Percentiles rank a stretch among this genome's conserved stretches.
Conservation (phyloP, 2,113 vertebrate genomes). For the Varanus salvator region DNA sequence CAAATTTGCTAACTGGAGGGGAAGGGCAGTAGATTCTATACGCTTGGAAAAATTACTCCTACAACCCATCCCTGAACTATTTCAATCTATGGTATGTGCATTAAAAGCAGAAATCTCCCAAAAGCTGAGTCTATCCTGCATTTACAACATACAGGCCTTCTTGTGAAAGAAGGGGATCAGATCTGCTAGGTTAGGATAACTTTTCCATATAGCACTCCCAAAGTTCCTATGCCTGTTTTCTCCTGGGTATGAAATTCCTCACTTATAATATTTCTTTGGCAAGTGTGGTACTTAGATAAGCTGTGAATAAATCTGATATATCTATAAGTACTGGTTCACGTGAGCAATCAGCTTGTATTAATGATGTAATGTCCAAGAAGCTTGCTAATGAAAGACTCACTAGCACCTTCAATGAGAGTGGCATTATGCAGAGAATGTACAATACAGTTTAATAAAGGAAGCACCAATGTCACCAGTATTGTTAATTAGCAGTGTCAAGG, state of each 20-base stretch:
- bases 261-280: background rate
- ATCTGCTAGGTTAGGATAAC: background rate
- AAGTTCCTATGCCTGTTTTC: background rate
- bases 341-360: background rate
- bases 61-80: no score
- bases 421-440: background rate
- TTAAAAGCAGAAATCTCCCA: background rate
- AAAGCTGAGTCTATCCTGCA: background rate
- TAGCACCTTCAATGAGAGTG: background rate
- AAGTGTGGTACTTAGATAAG: background rate
- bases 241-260: background rate
- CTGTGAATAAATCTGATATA: background rate
- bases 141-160: background rate
- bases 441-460: no score
- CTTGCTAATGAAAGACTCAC: background rate
- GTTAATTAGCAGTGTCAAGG: no score
- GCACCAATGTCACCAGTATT: no score
- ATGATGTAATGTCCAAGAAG: background rate
- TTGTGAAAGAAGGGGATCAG: background rate
- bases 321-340: background rate
- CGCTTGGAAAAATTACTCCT: background rate
- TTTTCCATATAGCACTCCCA: background rate
- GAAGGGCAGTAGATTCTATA: background rate
- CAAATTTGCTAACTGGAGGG: background rate
- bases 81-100: background rate